Percentiles rank a stretch among this genome's conserved stretches.
Conservation (phyloP, 2,888 invertebrate species). For the Gymnoscelis rufifasciata region DNA sequence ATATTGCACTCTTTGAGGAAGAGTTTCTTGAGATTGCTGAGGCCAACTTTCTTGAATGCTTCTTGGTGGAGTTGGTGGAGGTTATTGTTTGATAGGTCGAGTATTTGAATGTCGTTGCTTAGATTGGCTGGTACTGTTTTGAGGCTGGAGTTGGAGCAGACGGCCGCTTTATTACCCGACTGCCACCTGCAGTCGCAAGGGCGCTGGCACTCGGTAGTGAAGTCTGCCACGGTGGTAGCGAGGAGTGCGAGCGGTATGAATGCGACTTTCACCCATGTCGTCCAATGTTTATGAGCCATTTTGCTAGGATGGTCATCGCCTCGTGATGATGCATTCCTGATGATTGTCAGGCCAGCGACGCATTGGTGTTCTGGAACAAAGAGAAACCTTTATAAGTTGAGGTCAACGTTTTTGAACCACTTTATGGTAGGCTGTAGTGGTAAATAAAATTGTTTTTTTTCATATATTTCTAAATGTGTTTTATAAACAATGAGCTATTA, state of each 20-base stretch:
- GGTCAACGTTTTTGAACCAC: too few relatives aligned
- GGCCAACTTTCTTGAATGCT: constrained; percentile 83
- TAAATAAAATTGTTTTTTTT: too few relatives aligned
- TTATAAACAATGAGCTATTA: too few relatives aligned
- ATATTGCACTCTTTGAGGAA: constrained; percentile 87
- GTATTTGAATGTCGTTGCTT: constrained; percentile 84
- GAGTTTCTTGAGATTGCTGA: constrained; percentile 90
- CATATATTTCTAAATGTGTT: too few relatives aligned
- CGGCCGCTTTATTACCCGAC: constrained; percentile 90
- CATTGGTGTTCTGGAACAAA: constrained; percentile 68
- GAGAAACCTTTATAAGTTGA: constrained; percentile 14
- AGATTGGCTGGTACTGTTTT: constrained; percentile 84
- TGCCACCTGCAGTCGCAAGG: constrained; percentile 92
- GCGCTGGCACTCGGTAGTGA: constrained; percentile 82
- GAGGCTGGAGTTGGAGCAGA: constrained; percentile 85
- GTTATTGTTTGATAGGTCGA: constrained; percentile 86
- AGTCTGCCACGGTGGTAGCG: constrained; percentile 68
- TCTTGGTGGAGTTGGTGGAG: constrained; percentile 82
- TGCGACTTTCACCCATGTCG: constrained; percentile 68
- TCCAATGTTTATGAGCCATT: constrained; percentile 74
- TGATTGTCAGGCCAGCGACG: constrained; percentile 43
- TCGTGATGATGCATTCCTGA: constrained; percentile 68
- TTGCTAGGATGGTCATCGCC: constrained; percentile 72
- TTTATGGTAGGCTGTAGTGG: too few relatives aligned
- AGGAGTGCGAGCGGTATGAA: constrained; percentile 52